Conservation (phyloP, 53 echinoderm and acorn worm genomes). For the Arbacia lixula region DNA sequence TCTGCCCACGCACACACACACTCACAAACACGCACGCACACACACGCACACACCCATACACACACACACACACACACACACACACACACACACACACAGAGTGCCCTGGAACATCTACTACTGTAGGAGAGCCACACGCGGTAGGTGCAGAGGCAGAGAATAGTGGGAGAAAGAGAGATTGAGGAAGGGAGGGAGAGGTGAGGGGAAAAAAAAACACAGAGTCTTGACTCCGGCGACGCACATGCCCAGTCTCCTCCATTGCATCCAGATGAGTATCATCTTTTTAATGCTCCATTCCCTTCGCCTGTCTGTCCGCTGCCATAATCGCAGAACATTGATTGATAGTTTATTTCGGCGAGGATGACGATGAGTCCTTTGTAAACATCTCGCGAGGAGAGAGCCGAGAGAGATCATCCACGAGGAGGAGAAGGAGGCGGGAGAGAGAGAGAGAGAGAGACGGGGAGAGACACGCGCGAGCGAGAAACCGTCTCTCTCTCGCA, state of each 20-base stretch:
- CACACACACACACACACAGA: too few species aligned
- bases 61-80: too few species aligned
- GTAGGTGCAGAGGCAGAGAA: constrained; percentile 29
- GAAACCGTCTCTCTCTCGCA: constrained; percentile 9
- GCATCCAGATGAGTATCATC: too few species aligned
- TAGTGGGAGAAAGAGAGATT: background rate
- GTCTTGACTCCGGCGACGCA: background rate
- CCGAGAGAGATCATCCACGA: too few species aligned
- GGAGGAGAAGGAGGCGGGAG: too few species aligned
- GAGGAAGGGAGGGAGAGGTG: background rate
- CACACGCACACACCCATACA: too few species aligned
- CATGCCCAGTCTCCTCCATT: constrained; percentile 11
- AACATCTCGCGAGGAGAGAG: too few species aligned
- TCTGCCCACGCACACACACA: too few species aligned
- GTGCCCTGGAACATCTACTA: too few species aligned
- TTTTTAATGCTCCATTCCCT: constrained; percentile 21
- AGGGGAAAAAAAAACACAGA: background rate
- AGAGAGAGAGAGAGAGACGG: background rate
- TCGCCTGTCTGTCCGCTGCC: constrained; percentile 24
- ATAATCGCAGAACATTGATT: constrained; percentile 20
- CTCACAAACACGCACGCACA: too few species aligned
- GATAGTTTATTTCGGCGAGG: constrained; percentile 19
- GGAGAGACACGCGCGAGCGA: too few species aligned
- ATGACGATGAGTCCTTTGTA: constrained; percentile 38
- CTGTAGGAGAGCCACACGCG: too few species aligned